phyloP scores from a whole-genome alignment of 1,140 invertebrate genomes.

The Drosophila sulfurigaster region DNA sequence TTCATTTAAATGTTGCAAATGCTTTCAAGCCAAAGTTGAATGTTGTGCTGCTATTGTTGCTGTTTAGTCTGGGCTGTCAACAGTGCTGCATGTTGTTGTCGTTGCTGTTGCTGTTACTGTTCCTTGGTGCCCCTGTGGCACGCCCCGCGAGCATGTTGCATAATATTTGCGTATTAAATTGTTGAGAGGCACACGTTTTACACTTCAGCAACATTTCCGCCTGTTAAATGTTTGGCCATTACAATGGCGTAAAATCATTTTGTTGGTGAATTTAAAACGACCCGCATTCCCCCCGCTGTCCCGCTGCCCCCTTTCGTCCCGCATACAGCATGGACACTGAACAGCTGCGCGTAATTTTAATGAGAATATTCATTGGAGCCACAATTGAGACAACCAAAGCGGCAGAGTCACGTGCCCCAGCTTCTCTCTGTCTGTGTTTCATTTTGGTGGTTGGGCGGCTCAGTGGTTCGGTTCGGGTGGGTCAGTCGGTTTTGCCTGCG shows the following conservation, averaged over 20 bases:
- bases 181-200: conserved; percentile 63
- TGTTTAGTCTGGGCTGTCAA: conserved; percentile 39
- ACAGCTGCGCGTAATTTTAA: conserved; percentile 74
- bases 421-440: conserved; percentile 11
- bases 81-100: conserved; percentile 19
- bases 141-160: conserved; percentile 31
- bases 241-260: conserved; percentile 74
- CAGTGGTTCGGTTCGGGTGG: not conserved
- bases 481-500: conserved; percentile 7
- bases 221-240: conserved; percentile 67
- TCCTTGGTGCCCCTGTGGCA: not conserved
- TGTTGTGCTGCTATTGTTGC: conserved; percentile 9
- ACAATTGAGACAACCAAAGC: conserved; percentile 64
- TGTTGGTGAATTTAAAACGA: conserved; percentile 64
- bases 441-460: conserved; percentile 5
- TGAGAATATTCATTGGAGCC: conserved; percentile 75
- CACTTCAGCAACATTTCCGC: conserved; percentile 74
- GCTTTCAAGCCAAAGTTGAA: conserved; percentile 51
- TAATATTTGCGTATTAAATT: conserved; percentile 63
- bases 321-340: conserved; percentile 33
- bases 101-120: conserved; percentile 11
- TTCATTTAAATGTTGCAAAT: conserved; percentile 64
- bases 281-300: not conserved
- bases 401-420: conserved; percentile 46
- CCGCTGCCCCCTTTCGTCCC: not conserved